phyloP scores from a whole-genome alignment of 64 coral and sea anemone species.

The Actinia equina region DNA sequence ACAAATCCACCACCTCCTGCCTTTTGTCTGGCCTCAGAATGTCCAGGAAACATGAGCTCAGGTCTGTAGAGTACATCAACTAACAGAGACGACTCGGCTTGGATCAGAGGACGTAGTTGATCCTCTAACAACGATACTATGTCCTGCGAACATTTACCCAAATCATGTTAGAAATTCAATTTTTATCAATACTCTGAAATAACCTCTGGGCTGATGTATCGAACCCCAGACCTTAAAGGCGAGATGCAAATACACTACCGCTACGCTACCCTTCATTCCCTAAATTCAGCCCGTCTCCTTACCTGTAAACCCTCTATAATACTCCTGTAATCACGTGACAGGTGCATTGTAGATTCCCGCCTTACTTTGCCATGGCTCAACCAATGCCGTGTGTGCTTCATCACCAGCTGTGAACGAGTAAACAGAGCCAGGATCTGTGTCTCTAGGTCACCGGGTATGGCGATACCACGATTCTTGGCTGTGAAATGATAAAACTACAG shows the following conservation, averaged over 20 bases:
- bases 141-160: constrained; percentile 50
- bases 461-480: constrained; percentile 96
- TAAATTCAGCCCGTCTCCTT: not conserved
- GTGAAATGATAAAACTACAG: not conserved
- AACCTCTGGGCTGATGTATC: not conserved
- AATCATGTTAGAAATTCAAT: not conserved
- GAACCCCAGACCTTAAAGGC: not conserved
- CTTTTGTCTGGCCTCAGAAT: constrained; percentile 85
- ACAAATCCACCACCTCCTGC: constrained; percentile 91
- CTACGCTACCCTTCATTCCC: too few species aligned
- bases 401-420: constrained; percentile 82
- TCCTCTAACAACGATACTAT: constrained; percentile 97
- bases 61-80: constrained; percentile 95
- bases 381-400: constrained; percentile 92
- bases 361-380: constrained; percentile 80
- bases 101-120: constrained; percentile 86
- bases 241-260: not conserved
- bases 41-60: constrained; percentile 93
- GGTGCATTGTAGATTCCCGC: constrained; percentile 78
- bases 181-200: not conserved
- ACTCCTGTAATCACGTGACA: constrained; percentile 90
- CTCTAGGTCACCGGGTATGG: constrained; percentile 95
- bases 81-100: constrained; percentile 85
- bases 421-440: constrained; percentile 87
- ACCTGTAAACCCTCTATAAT: constrained; percentile 99